A percentile compares a stretch with the other conserved stretches of the same genome.
Evolutionary conservation across 1,140 invertebrate genomes (phyloP).

Genomic region (Drosophila athabasca): DNA sequence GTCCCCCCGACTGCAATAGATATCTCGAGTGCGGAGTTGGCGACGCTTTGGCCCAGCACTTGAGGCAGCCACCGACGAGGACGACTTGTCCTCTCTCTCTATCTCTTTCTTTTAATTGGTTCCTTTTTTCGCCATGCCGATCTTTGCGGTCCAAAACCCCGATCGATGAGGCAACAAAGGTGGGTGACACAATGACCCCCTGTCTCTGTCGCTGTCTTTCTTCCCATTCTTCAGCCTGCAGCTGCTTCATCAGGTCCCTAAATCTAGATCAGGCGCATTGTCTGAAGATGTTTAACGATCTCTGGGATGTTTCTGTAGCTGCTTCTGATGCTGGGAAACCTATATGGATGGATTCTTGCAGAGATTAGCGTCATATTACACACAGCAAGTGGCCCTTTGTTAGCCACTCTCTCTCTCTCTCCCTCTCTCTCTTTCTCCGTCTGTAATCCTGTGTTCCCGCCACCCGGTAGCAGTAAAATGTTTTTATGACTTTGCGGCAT

Average conservation of each 20-base stretch:
- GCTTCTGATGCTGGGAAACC: conserved; percentile 54
- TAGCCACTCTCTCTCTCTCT: conserved; percentile 7
- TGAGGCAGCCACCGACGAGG: conserved; percentile 18
- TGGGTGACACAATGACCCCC: conserved; percentile 44
- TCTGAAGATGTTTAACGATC: conserved; percentile 51
- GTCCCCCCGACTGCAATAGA: neutral
- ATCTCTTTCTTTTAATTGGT: conserved; percentile 26
- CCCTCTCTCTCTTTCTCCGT: neutral
- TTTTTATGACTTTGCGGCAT: conserved; percentile 64
- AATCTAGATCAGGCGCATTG: conserved; percentile 52
- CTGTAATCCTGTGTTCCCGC: conserved; percentile 25
- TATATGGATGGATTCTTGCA: conserved; percentile 51
- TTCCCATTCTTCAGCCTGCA: conserved; percentile 22
- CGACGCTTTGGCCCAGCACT: conserved; percentile 25
- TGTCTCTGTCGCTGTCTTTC: neutral
- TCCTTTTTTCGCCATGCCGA: conserved; percentile 29
- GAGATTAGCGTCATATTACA: conserved; percentile 76
- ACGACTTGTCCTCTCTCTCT: neutral
- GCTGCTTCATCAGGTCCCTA: conserved; percentile 33
- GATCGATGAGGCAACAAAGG: conserved; percentile 17
- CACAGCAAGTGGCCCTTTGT: conserved; percentile 65
- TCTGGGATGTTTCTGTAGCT: conserved; percentile 5
- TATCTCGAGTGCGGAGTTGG: too few relatives aligned
- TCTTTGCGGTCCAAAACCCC: conserved; percentile 9
- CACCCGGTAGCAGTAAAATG: conserved; percentile 41